phyloP scores from a whole-genome alignment of 2,113 vertebrate species.

The Theristicus caerulescens region DNA sequence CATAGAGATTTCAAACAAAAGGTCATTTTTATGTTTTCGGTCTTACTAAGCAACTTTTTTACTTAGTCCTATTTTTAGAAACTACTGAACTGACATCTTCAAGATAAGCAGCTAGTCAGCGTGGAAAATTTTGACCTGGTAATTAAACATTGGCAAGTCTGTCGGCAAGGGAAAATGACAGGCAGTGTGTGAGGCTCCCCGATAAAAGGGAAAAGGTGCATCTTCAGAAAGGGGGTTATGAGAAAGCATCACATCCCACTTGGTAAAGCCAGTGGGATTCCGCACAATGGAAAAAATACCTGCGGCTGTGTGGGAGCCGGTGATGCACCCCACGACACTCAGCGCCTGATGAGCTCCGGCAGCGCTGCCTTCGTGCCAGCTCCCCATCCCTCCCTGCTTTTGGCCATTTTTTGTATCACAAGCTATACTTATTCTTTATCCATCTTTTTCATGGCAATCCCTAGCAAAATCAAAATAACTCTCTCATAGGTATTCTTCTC shows the following conservation, averaged over 20 bases:
- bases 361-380: fast-evolving
- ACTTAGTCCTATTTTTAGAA: slow-evolving; percentile 9
- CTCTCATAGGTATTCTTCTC: neutral
- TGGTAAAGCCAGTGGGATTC: neutral
- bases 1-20: neutral
- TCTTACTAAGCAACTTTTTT: slow-evolving; percentile 1
- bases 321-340: neutral
- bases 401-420: neutral
- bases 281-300: neutral
- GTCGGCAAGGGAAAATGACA: neutral
- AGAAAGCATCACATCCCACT: neutral
- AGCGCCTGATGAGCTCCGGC: fast-evolving
- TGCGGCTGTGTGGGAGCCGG: neutral
- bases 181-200: neutral
- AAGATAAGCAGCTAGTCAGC: neutral
- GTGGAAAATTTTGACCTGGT: neutral
- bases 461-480: neutral
- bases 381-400: neutral
- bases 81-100: neutral
- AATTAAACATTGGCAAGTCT: neutral
- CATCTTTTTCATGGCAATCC: neutral
- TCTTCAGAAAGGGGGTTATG: neutral
- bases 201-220: neutral
- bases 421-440: neutral
- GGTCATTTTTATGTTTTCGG: neutral